Conservation (phyloP, 2,113 vertebrate species). For the Ramphastos sulfuratus region DNA sequence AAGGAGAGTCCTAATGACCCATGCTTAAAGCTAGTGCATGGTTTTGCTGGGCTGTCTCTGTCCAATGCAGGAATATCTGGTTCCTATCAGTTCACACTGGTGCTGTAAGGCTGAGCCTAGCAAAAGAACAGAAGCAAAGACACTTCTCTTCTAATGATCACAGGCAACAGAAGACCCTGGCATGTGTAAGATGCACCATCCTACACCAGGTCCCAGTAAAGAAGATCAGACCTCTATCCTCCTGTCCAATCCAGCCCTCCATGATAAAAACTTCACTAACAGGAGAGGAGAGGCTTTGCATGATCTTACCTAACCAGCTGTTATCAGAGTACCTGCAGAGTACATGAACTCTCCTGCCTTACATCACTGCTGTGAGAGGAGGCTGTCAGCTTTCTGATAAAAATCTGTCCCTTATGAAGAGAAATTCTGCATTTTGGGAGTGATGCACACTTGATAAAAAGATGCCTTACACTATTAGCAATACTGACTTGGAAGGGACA, state of each 20-base stretch:
- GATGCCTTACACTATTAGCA: neutral
- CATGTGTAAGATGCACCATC: neutral
- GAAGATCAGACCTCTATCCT: neutral
- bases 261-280: neutral
- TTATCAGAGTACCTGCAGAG: neutral
- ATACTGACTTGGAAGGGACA: neutral
- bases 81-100: fast-evolving
- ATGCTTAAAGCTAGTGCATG: neutral
- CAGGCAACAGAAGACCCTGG: neutral
- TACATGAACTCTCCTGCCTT: neutral
- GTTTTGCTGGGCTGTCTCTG: neutral
- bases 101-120: neutral
- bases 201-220: neutral
- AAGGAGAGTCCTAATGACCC: neutral
- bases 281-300: neutral
- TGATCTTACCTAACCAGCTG: conserved; percentile 23
- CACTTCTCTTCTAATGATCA: neutral
- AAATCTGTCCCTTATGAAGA: neutral
- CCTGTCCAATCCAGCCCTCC: neutral
- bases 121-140: neutral
- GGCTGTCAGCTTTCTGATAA: neutral
- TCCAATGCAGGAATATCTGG: neutral
- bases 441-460: neutral
- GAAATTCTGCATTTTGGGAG: neutral
- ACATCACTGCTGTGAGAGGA: neutral